phyloP scores from a whole-genome alignment of 2,113 vertebrate species.

The Vireo altiloquus region DNA sequence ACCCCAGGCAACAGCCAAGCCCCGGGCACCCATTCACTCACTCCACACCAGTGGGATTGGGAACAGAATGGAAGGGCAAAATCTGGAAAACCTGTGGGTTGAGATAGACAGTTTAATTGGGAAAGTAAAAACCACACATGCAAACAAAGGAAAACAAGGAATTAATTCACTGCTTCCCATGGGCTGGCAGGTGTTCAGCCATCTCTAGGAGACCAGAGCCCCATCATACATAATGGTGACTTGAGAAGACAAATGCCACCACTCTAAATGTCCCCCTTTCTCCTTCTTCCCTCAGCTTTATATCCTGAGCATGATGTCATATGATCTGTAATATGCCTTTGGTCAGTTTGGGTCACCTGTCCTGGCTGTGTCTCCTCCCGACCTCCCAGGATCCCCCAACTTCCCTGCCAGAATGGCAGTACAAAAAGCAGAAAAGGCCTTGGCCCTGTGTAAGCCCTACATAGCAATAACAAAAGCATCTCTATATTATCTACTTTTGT shows the following conservation, averaged over 20 bases:
- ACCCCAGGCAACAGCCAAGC: background rate
- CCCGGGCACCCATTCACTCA: background rate
- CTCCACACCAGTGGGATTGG: background rate
- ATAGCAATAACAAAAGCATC: background rate
- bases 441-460: background rate
- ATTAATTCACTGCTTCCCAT: background rate
- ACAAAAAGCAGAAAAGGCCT: background rate
- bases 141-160: background rate
- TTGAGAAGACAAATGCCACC: background rate
- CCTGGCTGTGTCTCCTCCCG: background rate
- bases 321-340: background rate
- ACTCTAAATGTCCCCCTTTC: background rate
- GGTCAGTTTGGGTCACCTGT: background rate
- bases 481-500: background rate
- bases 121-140: background rate
- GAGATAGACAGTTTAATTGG: background rate
- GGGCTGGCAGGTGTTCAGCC: background rate
- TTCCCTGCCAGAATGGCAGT: background rate
- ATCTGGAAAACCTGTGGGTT: background rate
- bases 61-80: background rate
- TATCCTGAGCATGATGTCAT: background rate
- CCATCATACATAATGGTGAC: background rate
- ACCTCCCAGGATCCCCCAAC: rapidly evolving
- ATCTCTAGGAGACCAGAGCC: background rate
- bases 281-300: background rate